Conservation (phyloP, 2,888 invertebrate genomes). For the Platynereis dumerilii region DNA sequence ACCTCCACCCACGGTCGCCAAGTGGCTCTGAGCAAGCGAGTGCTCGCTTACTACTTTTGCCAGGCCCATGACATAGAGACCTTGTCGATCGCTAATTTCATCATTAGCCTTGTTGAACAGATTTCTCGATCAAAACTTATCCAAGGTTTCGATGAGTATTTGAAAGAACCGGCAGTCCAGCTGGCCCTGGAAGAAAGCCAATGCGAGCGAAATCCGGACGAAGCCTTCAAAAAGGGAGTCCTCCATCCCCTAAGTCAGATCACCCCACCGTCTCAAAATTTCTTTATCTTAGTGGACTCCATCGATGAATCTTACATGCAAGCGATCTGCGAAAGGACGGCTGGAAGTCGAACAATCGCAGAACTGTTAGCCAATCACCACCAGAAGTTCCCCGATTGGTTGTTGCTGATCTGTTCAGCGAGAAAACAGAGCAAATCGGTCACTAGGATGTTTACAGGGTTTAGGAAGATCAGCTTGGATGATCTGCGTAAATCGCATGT, state of each 20-base stretch:
- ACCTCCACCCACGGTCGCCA: constrained; percentile 70
- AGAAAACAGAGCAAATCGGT: constrained; percentile 77
- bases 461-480: constrained; percentile 88
- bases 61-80: constrained; percentile 68
- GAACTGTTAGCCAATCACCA: constrained; percentile 87
- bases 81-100: constrained; percentile 83
- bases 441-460: constrained; percentile 76
- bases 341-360: constrained; percentile 58
- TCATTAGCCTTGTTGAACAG: constrained; percentile 69
- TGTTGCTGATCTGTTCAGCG: constrained; percentile 87
- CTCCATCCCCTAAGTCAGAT: constrained; percentile 86
- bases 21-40: constrained; percentile 74
- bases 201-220: constrained; percentile 85
- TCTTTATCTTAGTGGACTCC: constrained; percentile 88
- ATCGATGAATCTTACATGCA: constrained; percentile 76
- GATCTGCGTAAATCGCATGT: constrained; percentile 83
- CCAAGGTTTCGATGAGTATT: constrained; percentile 45
- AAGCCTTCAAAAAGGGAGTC: constrained; percentile 86
- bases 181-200: constrained; percentile 80
- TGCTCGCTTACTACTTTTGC: constrained; percentile 86
- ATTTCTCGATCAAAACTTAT: constrained; percentile 67
- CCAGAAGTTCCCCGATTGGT: constrained; percentile 90
- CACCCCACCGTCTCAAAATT: constrained; percentile 79
- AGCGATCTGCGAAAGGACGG: constrained; percentile 36
- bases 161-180: constrained; percentile 80